These are phyloP conservation scores for Apis cerana DNA, from an alignment of 1,140 invertebrate genomes.

Conservation along the genomic window DNA sequence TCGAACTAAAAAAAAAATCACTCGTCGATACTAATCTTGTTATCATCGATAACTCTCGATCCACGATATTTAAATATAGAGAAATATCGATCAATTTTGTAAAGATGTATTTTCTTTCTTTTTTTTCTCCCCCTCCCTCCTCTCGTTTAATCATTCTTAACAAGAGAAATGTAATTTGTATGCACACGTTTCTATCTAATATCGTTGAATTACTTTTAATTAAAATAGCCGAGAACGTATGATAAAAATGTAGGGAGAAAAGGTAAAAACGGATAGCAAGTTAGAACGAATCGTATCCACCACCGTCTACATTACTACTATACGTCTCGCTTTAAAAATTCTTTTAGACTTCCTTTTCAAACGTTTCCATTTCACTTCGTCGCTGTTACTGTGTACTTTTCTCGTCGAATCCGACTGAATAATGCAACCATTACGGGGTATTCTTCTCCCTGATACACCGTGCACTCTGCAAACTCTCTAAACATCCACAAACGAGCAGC, in stretches of 20 bases:
- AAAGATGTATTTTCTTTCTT: no score
- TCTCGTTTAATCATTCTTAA: no score
- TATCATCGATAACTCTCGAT: no score
- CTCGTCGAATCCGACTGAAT: conserved; percentile 46
- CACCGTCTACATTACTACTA: background rate
- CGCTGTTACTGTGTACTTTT: conserved; percentile 35
- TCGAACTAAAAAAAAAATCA: no score
- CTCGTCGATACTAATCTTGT: no score
- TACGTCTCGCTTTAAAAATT: conserved; percentile 38
- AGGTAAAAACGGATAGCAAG: background rate
- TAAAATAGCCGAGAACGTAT: background rate
- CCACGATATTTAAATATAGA: no score
- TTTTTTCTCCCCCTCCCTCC: background rate
- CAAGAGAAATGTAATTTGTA: no score
- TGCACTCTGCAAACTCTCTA: conserved; percentile 29
- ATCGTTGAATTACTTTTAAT: background rate
- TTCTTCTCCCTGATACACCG: conserved; percentile 30
- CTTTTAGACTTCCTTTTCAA: conserved; percentile 31
- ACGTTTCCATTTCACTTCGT: conserved; percentile 46
- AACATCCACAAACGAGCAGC: conserved; percentile 44
- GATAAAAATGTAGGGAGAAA: no score
- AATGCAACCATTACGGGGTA: conserved; percentile 45
- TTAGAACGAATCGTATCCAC: background rate
- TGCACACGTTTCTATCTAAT: no score
- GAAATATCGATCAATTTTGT: background rate